These are phyloP conservation scores for Drosophila orena DNA, from an alignment of 1,140 invertebrate genomes.

Conservation along the genomic window DNA sequence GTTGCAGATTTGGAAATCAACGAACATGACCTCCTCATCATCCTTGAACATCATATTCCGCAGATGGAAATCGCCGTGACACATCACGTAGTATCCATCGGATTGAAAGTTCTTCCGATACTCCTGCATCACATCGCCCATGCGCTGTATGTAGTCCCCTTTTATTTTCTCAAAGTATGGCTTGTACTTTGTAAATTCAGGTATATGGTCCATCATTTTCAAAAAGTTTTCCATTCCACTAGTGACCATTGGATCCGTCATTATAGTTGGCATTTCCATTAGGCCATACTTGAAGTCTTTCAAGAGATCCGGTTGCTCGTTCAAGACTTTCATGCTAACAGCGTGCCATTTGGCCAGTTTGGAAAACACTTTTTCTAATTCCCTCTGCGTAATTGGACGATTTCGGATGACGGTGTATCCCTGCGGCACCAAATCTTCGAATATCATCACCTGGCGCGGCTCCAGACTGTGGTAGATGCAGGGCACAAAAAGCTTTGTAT, in stretches of 20 bases:
- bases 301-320: slow-evolving; percentile 47
- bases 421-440: slow-evolving; percentile 62
- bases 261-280: slow-evolving; percentile 15
- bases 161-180: slow-evolving; percentile 44
- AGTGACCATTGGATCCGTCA: slow-evolving; percentile 28
- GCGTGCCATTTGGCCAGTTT: slow-evolving; percentile 76
- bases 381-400: slow-evolving; percentile 29
- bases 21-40: slow-evolving; percentile 57
- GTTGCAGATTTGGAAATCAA: slow-evolving; percentile 69
- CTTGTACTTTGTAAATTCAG: slow-evolving; percentile 46
- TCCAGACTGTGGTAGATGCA: slow-evolving; percentile 58
- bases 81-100: slow-evolving; percentile 50
- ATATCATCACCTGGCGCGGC: slow-evolving; percentile 58
- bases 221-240: slow-evolving; percentile 48
- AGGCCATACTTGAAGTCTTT: slow-evolving; percentile 46
- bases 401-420: slow-evolving; percentile 53
- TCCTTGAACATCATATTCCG: slow-evolving; percentile 67
- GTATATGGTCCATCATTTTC: slow-evolving; percentile 29
- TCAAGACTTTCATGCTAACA: slow-evolving; percentile 54
- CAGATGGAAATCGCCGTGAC: slow-evolving; percentile 70
- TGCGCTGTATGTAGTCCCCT: background rate
- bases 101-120: slow-evolving; percentile 26
- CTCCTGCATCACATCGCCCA: slow-evolving; percentile 20
- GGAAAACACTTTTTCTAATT: slow-evolving; percentile 21
- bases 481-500: slow-evolving; percentile 38